Evolutionary conservation across 2,797 vertebrate species (phyloP).

Genomic region (Bryconaethiops microstoma): DNA sequence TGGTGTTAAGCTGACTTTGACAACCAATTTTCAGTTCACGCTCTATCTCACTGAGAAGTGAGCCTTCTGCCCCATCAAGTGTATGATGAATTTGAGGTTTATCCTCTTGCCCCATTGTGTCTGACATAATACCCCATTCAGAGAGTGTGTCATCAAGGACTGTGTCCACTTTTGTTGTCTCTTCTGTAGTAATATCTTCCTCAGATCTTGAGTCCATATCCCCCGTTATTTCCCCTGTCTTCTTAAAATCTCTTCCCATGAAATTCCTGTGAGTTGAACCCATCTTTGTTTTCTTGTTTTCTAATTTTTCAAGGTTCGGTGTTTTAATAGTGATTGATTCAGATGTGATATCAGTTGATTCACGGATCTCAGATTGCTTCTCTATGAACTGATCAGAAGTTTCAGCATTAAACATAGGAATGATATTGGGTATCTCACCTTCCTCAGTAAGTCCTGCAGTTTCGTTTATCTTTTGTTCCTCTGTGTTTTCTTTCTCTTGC

Average conservation of each 20-base stretch:
- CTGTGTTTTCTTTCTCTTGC: slow-evolving; percentile 15
- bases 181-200: slow-evolving; percentile 9
- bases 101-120: not conserved
- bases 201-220: slow-evolving; percentile 7
- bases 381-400: not conserved
- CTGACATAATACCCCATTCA: not conserved
- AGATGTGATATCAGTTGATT: not conserved
- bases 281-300: slow-evolving; percentile 28
- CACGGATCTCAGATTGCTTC: not conserved
- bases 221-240: slow-evolving; percentile 7
- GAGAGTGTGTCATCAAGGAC: not conserved
- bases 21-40: slow-evolving; percentile 26
- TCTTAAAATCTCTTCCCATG: slow-evolving; percentile 5
- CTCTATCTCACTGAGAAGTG: slow-evolving; percentile 53
- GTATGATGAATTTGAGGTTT: slow-evolving; percentile 14
- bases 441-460: not conserved
- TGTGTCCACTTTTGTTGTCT: not conserved
- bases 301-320: not conserved
- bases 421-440: not conserved
- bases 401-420: not conserved
- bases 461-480: slow-evolving; percentile 11
- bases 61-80: slow-evolving; percentile 20
- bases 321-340: not conserved
- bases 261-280: slow-evolving; percentile 37
- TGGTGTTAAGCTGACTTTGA: slow-evolving; percentile 17